A percentile compares a stretch with the other conserved stretches of the same genome.
Conservation (phyloP, 2,888 invertebrate species). For the Dolomedes plantarius region DNA sequence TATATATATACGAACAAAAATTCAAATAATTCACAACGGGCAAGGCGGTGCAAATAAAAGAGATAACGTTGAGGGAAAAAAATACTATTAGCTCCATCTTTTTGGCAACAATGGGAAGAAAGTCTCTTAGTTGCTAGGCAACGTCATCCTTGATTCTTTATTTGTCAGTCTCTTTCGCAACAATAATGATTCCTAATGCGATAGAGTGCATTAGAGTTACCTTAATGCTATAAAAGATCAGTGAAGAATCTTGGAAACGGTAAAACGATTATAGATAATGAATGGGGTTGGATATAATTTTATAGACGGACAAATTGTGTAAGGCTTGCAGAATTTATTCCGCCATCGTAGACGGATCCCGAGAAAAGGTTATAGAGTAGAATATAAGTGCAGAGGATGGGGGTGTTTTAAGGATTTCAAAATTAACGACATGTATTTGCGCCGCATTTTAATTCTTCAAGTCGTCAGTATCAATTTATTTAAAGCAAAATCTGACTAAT, state of each 20-base stretch:
- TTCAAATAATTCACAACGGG: too few relatives aligned
- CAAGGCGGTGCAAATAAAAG: neutral
- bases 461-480: too few relatives aligned
- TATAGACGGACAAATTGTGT: neutral
- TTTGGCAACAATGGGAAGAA: slow-evolving; percentile 18
- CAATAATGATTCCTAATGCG: slow-evolving; percentile 68
- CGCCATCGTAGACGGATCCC: too few relatives aligned
- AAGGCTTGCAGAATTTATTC: too few relatives aligned
- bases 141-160: slow-evolving; percentile 59
- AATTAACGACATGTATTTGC: too few relatives aligned
- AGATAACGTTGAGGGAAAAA: neutral
- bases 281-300: neutral
- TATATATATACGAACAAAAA: too few relatives aligned
- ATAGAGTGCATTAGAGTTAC: slow-evolving; percentile 57
- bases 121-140: slow-evolving; percentile 55
- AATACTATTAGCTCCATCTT: neutral
- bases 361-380: too few relatives aligned
- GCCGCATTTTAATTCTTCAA: too few relatives aligned
- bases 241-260: neutral
- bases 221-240: slow-evolving; percentile 57
- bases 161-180: slow-evolving; percentile 58
- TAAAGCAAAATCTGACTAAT: too few relatives aligned
- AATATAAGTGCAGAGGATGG: too few relatives aligned
- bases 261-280: neutral
- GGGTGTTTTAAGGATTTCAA: too few relatives aligned